These are phyloP conservation scores for Platysteira castanea DNA, from an alignment of 2,113 vertebrate species.

Conservation along the genomic window DNA sequence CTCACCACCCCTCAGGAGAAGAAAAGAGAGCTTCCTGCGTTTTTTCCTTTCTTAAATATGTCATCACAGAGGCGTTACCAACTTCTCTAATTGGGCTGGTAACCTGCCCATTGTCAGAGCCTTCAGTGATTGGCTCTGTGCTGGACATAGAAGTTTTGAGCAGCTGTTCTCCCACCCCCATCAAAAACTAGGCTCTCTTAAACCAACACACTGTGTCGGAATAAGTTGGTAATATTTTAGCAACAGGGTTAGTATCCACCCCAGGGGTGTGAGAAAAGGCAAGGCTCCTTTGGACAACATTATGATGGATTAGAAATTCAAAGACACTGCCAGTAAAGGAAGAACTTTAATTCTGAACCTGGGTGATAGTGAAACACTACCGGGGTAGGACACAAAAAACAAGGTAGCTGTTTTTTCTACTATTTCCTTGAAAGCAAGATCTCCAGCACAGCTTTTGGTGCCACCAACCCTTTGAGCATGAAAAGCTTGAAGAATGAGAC, in stretches of 20 bases:
- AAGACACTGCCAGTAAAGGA: neutral
- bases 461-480: neutral
- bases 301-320: neutral
- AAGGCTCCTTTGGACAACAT: neutral
- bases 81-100: neutral
- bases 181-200: neutral
- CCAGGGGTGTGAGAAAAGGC: neutral
- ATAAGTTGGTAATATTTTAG: neutral
- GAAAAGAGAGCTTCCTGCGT: fast-evolving
- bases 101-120: neutral
- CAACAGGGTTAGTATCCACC: neutral
- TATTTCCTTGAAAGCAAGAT: neutral
- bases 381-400: neutral
- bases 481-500: neutral
- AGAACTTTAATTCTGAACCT: neutral
- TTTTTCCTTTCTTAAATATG: neutral
- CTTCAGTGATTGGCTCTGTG: neutral
- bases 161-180: neutral
- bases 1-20: neutral
- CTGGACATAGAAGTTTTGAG: neutral
- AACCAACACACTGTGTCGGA: neutral
- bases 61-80: neutral
- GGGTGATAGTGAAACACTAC: neutral
- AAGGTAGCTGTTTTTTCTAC: neutral
- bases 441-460: neutral